Base-by-base conservation (phyloP, 2,797 vertebrate genomes). In the Cyclura pinguis region DNA sequence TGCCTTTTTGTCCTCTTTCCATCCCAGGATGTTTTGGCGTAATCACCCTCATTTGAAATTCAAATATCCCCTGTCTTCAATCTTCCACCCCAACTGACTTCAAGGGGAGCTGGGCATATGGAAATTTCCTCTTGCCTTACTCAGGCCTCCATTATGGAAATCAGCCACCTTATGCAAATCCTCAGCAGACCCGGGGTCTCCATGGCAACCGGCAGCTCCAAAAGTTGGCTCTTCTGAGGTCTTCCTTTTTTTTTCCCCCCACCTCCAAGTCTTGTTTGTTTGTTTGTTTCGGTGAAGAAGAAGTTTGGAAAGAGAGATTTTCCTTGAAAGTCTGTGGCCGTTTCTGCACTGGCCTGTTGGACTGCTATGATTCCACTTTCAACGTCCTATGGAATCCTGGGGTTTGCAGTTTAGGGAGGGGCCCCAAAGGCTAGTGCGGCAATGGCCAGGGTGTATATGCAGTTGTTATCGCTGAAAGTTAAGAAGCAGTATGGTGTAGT, bases 111-210 rank as follows among this genome's bases (percentile, higher is more conserved):
- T 97, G 97, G 97, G 96, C 96, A 94, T 97, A 99, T 99, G 98
- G 98, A 99, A 99, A 99, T 99, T 96, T 92, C 16, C 93, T 95
- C 95, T 92, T 95, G 93, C 94, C 94, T 95, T 90, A 93, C 91
- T 97, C 98, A 97, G 98, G 98, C 97, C 98, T 98, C 97, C 97
- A 97, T 97, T 99, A 99, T 99, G 99, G 97, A 99, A 99, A 99
- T 99, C 95, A 98, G 94, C 94, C 95, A 95, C 96, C 95, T 91
- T 97, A 99, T 99, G 99, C 98, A 99, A 99, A 99, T 99, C 69
- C 64, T 80, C 90, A 94, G 50, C 93, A 95, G 96, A 94, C 94
- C 55, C 92, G 88, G 0, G 10, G 92, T 96, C 92, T 95, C 95
- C 95, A 97, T 97, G 92, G 97, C 96, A 98, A 98, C 97, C 94